These are phyloP conservation scores for Oscheius sp. DNA, from an alignment of 2,888 invertebrate genomes.

Conservation along the genomic window DNA sequence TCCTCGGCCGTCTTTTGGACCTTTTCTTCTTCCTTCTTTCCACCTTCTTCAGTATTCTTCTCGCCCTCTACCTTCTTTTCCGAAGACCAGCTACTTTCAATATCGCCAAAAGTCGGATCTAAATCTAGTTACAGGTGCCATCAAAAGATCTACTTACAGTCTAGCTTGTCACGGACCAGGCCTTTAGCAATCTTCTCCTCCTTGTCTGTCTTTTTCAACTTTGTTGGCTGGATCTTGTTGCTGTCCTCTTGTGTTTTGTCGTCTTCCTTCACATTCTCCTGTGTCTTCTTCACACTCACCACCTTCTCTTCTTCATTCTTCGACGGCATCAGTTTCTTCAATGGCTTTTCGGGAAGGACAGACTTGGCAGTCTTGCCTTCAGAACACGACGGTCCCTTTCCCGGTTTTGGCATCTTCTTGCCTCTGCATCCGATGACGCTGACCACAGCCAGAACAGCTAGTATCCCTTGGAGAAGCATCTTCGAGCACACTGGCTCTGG, in stretches of 20 bases:
- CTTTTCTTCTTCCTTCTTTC: background rate
- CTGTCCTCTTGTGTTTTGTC: background rate
- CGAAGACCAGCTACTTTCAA: background rate
- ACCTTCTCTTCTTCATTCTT: background rate
- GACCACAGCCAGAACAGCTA: no score
- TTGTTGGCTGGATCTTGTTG: background rate
- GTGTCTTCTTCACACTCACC: background rate
- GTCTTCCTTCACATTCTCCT: background rate
- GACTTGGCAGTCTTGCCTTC: background rate
- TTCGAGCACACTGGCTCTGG: no score
- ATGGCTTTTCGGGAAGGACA: background rate
- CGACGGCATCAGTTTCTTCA: conserved; percentile 10
- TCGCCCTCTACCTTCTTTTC: background rate
- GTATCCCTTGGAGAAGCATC: no score
- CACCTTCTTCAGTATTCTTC: background rate
- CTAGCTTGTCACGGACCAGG: background rate
- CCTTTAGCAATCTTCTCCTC: conserved; percentile 8
- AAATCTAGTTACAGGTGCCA: no score
- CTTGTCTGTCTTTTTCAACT: conserved; percentile 8
- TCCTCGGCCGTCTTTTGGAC: background rate
- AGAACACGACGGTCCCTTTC: no score
- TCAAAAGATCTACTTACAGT: background rate
- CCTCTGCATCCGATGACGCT: no score
- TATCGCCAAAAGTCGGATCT: background rate
- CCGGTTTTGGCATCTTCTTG: no score